These are phyloP conservation scores for Nymphicus hollandicus DNA, from an alignment of 2,113 vertebrate genomes.

Conservation along the genomic window DNA sequence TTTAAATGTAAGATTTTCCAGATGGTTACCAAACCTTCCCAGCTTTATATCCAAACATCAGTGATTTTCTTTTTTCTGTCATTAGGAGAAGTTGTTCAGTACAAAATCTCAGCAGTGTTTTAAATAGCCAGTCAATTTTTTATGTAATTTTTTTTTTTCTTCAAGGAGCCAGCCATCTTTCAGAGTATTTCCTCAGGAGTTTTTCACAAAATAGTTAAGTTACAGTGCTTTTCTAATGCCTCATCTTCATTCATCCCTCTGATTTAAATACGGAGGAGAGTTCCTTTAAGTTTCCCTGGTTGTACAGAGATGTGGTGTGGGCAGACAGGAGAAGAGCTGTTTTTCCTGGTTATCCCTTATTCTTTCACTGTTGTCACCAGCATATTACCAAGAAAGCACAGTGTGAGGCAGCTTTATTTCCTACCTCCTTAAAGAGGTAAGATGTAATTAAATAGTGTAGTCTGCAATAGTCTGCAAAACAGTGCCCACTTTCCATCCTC, in stretches of 20 bases:
- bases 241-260: background rate
- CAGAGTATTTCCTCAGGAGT: background rate
- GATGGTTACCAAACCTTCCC: background rate
- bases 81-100: background rate
- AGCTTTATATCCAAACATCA: background rate
- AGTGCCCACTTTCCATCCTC: background rate
- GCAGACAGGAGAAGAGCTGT: background rate
- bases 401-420: background rate
- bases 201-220: background rate
- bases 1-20: background rate
- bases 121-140: background rate
- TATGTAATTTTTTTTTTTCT: background rate
- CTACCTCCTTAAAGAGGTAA: background rate
- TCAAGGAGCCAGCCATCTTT: background rate
- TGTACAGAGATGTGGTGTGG: background rate
- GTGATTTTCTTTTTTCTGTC: background rate
- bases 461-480: background rate
- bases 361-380: background rate
- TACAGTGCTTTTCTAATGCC: background rate
- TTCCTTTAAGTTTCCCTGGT: background rate
- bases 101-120: background rate
- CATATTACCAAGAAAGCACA: fast-evolving
- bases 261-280: background rate
- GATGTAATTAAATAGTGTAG: background rate
- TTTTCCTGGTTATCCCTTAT: background rate